Evolutionary conservation across 1,140 invertebrate species (phyloP), one percentile per base, ranked within the genome.

Genomic region (Hyles vespertilio): DNA sequence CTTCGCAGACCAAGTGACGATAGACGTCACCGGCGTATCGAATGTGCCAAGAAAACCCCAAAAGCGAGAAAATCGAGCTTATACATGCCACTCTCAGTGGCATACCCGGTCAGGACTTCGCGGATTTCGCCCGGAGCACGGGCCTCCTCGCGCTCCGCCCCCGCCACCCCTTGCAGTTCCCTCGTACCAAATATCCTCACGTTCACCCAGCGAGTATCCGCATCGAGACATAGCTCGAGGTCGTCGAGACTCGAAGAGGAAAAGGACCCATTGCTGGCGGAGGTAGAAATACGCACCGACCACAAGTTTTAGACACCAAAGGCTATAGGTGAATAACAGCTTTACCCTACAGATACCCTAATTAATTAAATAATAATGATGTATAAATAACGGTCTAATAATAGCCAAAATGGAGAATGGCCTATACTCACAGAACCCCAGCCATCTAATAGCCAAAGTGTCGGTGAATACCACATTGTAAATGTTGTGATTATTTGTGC

Each of bases 121-220:
- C 66, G 82, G 56, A 72, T 80, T 45, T 83, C 80, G 2, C 77
- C 79, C 0, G 77, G 78, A 3, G 57, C 72, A 32, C 67, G 77
- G 7, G 62, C 69, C 0, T 79, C 76, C 5, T 94, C 94, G 0
- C 86, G 93, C 12, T 95, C 94, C 1, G 94, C 94, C 0, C 94
- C 94, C 0, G 94, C 93, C 3, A 96, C 94, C 0, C 94, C 94
- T 0, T 94, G 92, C 51, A 91, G 92, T 47, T 80, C 77, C 3
- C 84, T 91, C 11, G 89, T 91, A 43, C 91, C 91, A 9, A 90
- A 85, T 73, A 81, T 92, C 60, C 80, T 91, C 8, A 79, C 78
- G 7, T 85, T 90, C 48, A 83, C 88, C 34, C 90, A 90, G 58
- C 79, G 86, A 47, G 85, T 88, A 32, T 81, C 80, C 8, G 78